These are phyloP conservation scores for Chionodraco myersi DNA, from an alignment of 2,113 vertebrate genomes.

Conservation along the genomic window DNA sequence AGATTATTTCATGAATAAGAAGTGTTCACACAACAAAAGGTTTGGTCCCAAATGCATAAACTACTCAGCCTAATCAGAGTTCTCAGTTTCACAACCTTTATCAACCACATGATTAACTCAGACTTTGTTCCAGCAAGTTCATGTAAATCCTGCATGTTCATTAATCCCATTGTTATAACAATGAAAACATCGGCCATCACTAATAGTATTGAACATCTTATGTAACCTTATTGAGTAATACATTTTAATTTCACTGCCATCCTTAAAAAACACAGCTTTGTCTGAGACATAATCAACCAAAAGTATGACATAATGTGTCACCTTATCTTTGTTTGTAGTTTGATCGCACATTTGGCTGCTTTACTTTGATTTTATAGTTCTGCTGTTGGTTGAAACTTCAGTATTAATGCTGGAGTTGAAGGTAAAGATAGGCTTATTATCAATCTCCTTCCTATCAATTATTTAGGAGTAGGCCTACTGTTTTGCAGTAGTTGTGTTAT, in stretches of 20 bases:
- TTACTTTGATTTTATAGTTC: too few relatives aligned
- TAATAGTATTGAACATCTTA: background rate
- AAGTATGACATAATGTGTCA: background rate
- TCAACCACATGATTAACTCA: slow-evolving; percentile 66
- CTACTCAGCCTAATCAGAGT: slow-evolving; percentile 6
- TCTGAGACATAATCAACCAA: background rate
- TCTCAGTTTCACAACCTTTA: slow-evolving; percentile 23
- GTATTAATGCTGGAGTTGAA: too few relatives aligned
- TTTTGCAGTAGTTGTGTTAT: too few relatives aligned
- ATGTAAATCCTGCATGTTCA: slow-evolving; percentile 1
- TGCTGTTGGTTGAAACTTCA: background rate
- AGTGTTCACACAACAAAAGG: background rate
- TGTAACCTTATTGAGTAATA: background rate
- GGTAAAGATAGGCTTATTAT: too few relatives aligned
- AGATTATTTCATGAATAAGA: background rate
- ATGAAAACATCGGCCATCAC: background rate
- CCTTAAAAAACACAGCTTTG: background rate
- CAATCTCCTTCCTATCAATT: too few relatives aligned
- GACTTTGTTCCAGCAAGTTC: slow-evolving; percentile 14
- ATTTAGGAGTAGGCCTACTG: too few relatives aligned
- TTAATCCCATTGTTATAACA: background rate
- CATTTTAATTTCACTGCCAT: background rate
- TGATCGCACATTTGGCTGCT: too few relatives aligned
- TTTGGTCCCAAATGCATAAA: background rate
- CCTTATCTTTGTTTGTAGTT: background rate